Conservation (phyloP, 2,888 invertebrate genomes). For the Lochmaea crataegi region DNA sequence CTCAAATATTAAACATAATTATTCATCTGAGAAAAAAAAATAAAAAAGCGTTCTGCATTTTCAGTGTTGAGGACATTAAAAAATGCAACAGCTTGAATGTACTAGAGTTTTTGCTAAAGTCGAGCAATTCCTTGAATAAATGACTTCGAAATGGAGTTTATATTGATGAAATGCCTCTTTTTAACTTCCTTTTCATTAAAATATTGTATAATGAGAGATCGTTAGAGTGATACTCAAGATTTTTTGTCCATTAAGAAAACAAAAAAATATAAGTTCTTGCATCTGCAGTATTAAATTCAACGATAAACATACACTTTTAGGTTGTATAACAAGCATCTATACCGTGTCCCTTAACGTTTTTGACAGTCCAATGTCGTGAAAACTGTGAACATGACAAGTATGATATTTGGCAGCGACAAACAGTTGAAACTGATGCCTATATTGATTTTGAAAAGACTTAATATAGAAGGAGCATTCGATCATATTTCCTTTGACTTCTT, state of each 20-base stretch:
- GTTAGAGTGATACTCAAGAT: slow-evolving; percentile 17
- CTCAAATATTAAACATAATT: slow-evolving; percentile 8
- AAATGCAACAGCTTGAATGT: slow-evolving; percentile 37
- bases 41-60: slow-evolving; percentile 16
- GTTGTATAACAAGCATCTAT: too few relatives aligned
- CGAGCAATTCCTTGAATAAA: slow-evolving; percentile 25
- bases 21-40: slow-evolving; percentile 20
- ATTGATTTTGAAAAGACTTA: too few relatives aligned
- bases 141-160: slow-evolving; percentile 29
- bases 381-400: too few relatives aligned
- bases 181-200: slow-evolving; percentile 27
- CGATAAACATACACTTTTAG: too few relatives aligned
- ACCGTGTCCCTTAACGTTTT: too few relatives aligned
- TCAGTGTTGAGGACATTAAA: slow-evolving; percentile 23
- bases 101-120: slow-evolving; percentile 27
- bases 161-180: slow-evolving; percentile 31
- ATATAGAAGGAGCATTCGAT: too few relatives aligned
- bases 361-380: too few relatives aligned
- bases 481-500: too few relatives aligned
- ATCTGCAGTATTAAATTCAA: too few relatives aligned
- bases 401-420: too few relatives aligned
- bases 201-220: slow-evolving; percentile 23
- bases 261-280: background rate
- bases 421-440: too few relatives aligned
- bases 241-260: slow-evolving; percentile 4